These are phyloP conservation scores for Oryzias curvinotus DNA, from an alignment of 2,113 vertebrate species.

Conservation along the genomic window DNA sequence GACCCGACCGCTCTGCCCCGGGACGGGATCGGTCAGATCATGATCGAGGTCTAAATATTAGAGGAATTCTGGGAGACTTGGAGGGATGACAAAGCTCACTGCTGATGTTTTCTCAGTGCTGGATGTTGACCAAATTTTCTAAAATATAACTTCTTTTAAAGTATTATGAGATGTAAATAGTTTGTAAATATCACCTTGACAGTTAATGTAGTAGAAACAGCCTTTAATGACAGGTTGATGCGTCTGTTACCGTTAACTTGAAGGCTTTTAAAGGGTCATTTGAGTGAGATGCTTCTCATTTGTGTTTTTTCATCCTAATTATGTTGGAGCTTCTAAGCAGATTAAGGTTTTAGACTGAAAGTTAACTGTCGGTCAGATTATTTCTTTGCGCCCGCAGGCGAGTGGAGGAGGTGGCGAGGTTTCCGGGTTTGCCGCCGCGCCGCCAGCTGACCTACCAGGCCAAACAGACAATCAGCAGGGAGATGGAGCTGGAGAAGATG, in stretches of 20 bases:
- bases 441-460: slow-evolving; percentile 92
- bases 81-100: neutral
- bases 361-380: slow-evolving; percentile 30
- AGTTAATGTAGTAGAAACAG: too few relatives aligned
- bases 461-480: slow-evolving; percentile 92
- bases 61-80: neutral
- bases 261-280: slow-evolving; percentile 5
- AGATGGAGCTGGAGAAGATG: slow-evolving; percentile 95
- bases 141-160: too few relatives aligned
- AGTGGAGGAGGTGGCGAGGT: slow-evolving; percentile 86
- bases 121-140: too few relatives aligned
- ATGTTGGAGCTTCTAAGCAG: slow-evolving; percentile 59
- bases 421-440: slow-evolving; percentile 82
- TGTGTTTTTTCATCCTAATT: neutral
- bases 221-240: too few relatives aligned
- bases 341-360: slow-evolving; percentile 63
- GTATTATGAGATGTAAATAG: too few relatives aligned
- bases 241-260: too few relatives aligned
- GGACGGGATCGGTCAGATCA: slow-evolving; percentile 20
- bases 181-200: too few relatives aligned
- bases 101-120: too few relatives aligned
- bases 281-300: slow-evolving; percentile 1
- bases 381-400: slow-evolving; percentile 73
- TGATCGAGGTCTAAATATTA: neutral
- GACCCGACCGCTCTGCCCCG: slow-evolving; percentile 17